Evolutionary conservation across 2,113 vertebrate genomes (phyloP).

Genomic region (Gavia stellata): DNA sequence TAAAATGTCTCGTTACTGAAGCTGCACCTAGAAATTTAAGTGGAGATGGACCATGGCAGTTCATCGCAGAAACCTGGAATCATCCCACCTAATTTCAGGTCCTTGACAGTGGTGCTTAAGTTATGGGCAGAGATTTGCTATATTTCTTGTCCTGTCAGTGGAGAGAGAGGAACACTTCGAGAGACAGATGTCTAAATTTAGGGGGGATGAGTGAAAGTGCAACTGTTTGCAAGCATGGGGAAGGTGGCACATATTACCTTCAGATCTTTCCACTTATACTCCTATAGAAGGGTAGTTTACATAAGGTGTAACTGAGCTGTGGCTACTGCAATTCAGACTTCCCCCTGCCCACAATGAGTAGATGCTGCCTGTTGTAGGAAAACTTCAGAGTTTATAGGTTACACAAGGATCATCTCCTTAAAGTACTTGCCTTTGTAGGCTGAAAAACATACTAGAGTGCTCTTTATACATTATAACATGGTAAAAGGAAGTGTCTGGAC

Average conservation of each 20-base stretch:
- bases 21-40: not conserved
- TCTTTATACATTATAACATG: not conserved
- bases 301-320: not conserved
- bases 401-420: not conserved
- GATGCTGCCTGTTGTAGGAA: not conserved
- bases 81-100: not conserved
- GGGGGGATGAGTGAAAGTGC: not conserved
- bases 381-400: not conserved
- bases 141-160: not conserved
- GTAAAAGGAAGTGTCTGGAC: not conserved
- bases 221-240: not conserved
- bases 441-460: not conserved
- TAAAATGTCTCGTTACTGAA: conserved; percentile 8
- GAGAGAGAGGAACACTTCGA: not conserved
- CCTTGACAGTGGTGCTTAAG: not conserved
- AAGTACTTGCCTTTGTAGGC: not conserved
- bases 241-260: not conserved
- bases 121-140: not conserved
- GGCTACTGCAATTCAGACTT: not conserved
- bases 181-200: not conserved
- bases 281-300: not conserved
- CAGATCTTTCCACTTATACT: not conserved
- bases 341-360: not conserved
- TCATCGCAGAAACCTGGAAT: not conserved
- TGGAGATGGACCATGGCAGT: not conserved